phyloP scores from a whole-genome alignment of 1,140 invertebrate genomes.

The Euura saliciscinereae region DNA sequence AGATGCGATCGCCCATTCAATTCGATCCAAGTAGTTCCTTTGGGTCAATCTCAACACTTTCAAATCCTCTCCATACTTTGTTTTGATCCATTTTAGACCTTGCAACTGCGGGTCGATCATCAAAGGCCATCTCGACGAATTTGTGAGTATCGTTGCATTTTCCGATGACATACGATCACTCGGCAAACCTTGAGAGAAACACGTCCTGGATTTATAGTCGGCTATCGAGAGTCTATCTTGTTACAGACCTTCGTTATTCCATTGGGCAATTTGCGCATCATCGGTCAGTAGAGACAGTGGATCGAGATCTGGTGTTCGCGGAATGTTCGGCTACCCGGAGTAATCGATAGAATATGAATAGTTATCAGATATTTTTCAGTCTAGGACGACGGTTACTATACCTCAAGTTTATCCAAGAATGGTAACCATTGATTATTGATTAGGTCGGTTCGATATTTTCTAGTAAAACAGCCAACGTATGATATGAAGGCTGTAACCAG shows the following conservation, averaged over 20 bases:
- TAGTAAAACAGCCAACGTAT: conserved; percentile 93
- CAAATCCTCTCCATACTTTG: conserved; percentile 73
- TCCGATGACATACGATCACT: conserved; percentile 92
- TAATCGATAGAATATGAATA: conserved; percentile 8
- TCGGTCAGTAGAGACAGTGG: conserved; percentile 85
- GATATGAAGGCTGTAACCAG: conserved; percentile 94
- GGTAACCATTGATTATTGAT: conserved; percentile 84
- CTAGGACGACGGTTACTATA: conserved; percentile 36
- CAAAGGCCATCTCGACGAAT: conserved; percentile 89
- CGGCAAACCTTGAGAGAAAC: conserved; percentile 68
- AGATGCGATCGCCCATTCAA: conserved; percentile 80
- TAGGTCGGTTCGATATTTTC: conserved; percentile 81
- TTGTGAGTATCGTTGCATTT: conserved; percentile 91
- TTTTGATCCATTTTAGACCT: conserved; percentile 97
- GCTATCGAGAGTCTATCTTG: too few relatives aligned
- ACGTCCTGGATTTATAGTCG: too few relatives aligned
- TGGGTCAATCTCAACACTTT: conserved; percentile 80
- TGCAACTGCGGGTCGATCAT: conserved; percentile 94
- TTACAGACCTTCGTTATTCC: conserved; percentile 85
- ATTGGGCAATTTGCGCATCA: conserved; percentile 87
- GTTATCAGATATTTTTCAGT: conserved; percentile 24
- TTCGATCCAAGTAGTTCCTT: conserved; percentile 82
- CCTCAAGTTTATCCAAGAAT: conserved; percentile 66
- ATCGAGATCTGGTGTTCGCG: conserved; percentile 79
- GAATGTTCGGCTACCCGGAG: conserved; percentile 71